phyloP scores from a whole-genome alignment of 2,888 invertebrate genomes.

The Mystacides longicornis region DNA sequence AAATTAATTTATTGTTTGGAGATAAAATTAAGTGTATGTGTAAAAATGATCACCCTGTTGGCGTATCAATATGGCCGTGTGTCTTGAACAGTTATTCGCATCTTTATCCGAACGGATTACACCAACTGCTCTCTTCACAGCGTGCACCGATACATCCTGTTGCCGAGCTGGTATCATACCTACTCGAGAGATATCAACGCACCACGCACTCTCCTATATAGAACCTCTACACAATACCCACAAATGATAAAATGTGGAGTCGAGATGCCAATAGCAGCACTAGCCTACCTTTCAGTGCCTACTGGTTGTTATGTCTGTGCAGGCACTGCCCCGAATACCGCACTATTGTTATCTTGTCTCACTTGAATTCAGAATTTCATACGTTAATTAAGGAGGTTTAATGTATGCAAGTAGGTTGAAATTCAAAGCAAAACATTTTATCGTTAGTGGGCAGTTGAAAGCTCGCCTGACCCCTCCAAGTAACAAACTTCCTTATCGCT shows the following conservation, averaged over 20 bases:
- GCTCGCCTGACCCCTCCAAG: no score
- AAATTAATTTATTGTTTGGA: no score
- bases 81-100: constrained; percentile 1
- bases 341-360: background rate
- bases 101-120: constrained; percentile 1
- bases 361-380: background rate
- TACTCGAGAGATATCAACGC: constrained; percentile 1
- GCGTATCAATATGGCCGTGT: background rate
- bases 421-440: background rate
- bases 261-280: background rate
- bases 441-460: background rate
- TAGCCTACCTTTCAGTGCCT: no score
- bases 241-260: background rate
- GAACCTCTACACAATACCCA: no score
- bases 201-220: no score
- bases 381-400: background rate
- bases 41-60: background rate
- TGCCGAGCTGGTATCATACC: no score
- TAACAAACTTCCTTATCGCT: no score
- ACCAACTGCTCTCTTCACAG: background rate
- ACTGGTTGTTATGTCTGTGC: no score
- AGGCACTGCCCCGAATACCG: background rate
- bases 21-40: background rate
- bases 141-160: background rate
- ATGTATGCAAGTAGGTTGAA: constrained; percentile 1